These are phyloP conservation scores for Tryphoninae sp. DNA, from an alignment of 2,888 invertebrate species.

Conservation along the genomic window DNA sequence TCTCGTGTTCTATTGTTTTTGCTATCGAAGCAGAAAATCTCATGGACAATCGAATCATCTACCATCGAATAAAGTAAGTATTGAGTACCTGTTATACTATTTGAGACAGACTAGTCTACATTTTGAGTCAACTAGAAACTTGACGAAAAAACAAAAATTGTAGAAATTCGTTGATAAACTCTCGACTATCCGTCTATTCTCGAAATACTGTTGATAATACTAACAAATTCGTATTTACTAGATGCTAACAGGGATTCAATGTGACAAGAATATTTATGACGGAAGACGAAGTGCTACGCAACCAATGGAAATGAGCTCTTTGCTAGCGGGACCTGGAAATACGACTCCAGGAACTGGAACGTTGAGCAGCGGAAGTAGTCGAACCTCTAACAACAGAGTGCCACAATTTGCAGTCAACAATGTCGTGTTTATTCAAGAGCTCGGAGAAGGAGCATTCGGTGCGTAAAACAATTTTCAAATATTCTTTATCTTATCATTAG, in stretches of 20 bases:
- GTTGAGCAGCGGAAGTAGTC: constrained; percentile 81
- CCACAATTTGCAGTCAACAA: constrained; percentile 93
- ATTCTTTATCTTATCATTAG: not conserved
- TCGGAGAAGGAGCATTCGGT: constrained; percentile 98
- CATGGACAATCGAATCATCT: constrained; percentile 77
- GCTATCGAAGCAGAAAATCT: constrained; percentile 79
- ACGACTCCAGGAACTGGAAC: constrained; percentile 83
- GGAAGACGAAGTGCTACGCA: constrained; percentile 90
- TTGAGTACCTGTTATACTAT: not conserved
- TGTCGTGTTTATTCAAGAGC: constrained; percentile 93
- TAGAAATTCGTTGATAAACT: not conserved
- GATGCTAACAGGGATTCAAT: constrained; percentile 79
- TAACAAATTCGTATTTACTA: constrained; percentile 51
- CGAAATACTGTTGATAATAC: not conserved
- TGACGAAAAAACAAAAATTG: not conserved
- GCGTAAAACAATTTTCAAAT: constrained; percentile 69
- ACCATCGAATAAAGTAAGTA: constrained; percentile 77
- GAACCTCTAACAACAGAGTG: constrained; percentile 84
- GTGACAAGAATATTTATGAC: constrained; percentile 89
- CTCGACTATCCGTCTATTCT: not conserved
- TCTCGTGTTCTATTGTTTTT: constrained; percentile 85
- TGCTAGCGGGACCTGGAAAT: constrained; percentile 84
- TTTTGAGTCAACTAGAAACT: not conserved
- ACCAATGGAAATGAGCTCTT: constrained; percentile 92
- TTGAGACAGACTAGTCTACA: not conserved